phyloP scores from a whole-genome alignment of 2,888 invertebrate genomes.

The Keiferia lycopersicella region DNA sequence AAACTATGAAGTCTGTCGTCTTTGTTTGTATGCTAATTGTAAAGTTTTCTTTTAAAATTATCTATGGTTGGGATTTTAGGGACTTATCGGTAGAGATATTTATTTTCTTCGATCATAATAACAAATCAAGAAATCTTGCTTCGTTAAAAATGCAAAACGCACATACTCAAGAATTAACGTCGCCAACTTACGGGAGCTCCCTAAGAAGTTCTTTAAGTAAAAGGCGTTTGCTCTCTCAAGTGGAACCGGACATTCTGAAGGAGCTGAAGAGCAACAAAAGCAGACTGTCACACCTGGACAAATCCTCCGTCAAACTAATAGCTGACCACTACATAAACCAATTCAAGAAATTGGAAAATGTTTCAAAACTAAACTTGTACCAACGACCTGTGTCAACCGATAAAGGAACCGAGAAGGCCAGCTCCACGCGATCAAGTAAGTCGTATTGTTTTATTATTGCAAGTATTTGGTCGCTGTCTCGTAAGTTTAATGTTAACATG shows the following conservation, averaged over 20 bases:
- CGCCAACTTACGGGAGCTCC: no score
- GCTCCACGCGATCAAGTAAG: neutral
- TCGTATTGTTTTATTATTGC: neutral
- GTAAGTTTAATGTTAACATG: no score
- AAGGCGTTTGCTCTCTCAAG: neutral
- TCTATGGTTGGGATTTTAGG: neutral
- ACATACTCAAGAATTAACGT: neutral
- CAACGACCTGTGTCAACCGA: neutral
- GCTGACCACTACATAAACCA: neutral
- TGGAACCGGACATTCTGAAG: neutral
- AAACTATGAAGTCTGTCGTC: no score
- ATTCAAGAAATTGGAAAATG: neutral
- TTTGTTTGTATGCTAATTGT: no score
- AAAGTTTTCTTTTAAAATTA: neutral
- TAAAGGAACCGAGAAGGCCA: neutral
- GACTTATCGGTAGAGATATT: no score
- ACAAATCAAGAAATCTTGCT: neutral
- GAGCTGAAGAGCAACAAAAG: neutral
- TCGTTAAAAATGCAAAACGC: neutral
- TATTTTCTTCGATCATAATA: no score
- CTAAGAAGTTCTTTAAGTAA: neutral
- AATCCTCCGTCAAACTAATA: neutral
- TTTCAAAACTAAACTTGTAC: neutral
- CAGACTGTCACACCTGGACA: neutral
- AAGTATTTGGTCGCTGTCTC: no score